phyloP scores from a whole-genome alignment of 2,113 vertebrate species.

The Halcyon senegalensis region DNA sequence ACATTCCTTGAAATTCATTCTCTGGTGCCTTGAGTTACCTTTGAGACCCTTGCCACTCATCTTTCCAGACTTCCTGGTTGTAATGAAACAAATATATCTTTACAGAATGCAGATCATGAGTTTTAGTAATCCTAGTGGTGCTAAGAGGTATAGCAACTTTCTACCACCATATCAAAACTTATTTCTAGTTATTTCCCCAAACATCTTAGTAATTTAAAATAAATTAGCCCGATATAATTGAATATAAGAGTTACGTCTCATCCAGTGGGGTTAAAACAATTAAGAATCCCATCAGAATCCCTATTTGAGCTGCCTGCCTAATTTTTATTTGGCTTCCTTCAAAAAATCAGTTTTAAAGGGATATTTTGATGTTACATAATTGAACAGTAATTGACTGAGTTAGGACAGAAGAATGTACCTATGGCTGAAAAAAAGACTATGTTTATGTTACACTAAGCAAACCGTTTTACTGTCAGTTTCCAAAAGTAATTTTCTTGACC shows the following conservation, averaged over 20 bases:
- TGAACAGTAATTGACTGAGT: neutral
- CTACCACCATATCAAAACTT: neutral
- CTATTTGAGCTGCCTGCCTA: neutral
- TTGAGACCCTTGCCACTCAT: neutral
- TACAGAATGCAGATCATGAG: neutral
- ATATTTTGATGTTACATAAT: neutral
- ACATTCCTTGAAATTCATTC: neutral
- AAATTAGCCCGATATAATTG: neutral
- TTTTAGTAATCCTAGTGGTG: neutral
- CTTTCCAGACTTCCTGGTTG: neutral
- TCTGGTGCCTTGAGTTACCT: neutral
- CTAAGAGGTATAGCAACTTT: neutral
- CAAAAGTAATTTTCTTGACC: neutral
- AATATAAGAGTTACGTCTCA: neutral
- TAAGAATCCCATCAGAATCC: neutral
- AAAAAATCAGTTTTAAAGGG: neutral
- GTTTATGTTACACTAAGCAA: neutral
- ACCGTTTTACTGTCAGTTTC: neutral
- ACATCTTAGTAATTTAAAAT: neutral
- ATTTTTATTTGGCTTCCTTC: neutral
- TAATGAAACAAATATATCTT: neutral
- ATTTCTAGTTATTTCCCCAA: neutral
- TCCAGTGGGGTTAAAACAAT: neutral
- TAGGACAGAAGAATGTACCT: neutral
- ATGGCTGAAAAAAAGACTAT: neutral